Evolutionary conservation across 2,888 invertebrate genomes (phyloP).

Genomic region (Octonoba sinensis): DNA sequence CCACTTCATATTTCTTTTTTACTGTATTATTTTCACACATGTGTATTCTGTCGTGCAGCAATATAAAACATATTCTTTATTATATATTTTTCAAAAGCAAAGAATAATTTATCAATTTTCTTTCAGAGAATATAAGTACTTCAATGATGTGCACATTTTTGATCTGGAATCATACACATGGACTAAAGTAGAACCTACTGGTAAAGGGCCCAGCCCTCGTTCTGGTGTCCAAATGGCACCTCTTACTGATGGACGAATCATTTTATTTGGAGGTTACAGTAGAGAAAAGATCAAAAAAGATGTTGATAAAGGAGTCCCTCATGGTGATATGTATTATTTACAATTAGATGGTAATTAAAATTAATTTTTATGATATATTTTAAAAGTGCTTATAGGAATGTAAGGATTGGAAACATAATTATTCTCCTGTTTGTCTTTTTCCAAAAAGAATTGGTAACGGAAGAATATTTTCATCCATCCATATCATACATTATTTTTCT

Average conservation of each 20-base stretch:
- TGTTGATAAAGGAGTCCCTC: constrained; percentile 80
- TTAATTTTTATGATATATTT: neutral
- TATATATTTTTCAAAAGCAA: neutral
- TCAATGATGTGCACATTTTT: constrained; percentile 87
- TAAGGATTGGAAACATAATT: too few relatives aligned
- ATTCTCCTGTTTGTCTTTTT: too few relatives aligned
- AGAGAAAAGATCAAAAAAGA: constrained; percentile 82
- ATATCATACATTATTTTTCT: too few relatives aligned
- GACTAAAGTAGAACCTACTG: constrained; percentile 78
- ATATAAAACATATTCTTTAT: neutral
- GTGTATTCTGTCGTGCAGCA: too few relatives aligned
- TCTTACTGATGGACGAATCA: constrained; percentile 75
- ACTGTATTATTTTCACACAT: too few relatives aligned
- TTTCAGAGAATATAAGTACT: constrained; percentile 84
- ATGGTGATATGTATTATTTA: constrained; percentile 80
- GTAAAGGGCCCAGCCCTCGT: constrained; percentile 79
- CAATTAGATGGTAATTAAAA: constrained; percentile 72
- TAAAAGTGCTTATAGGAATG: too few relatives aligned
- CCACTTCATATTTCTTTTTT: too few relatives aligned
- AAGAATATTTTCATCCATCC: too few relatives aligned
- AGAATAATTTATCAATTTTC: neutral
- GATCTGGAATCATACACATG: constrained; percentile 84
- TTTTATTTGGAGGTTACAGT: constrained; percentile 84
- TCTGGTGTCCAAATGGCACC: constrained; percentile 85
- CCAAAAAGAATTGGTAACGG: too few relatives aligned